phyloP scores from a whole-genome alignment of 2,888 invertebrate species.

The Cataglyphis livida region DNA sequence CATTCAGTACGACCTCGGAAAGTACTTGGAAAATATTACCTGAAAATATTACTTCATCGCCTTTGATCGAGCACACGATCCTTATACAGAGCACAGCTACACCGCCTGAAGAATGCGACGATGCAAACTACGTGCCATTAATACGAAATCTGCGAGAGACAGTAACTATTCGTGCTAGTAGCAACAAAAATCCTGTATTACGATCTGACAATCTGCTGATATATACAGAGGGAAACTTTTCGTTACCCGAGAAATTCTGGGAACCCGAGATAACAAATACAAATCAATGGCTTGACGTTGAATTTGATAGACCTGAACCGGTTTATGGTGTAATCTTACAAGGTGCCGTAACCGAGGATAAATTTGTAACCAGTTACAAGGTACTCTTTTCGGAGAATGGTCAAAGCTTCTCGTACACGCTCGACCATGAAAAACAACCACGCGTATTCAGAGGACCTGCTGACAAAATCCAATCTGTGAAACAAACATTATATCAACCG shows the following conservation, averaged over 20 bases:
- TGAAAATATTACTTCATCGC: not conserved
- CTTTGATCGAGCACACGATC: conserved; percentile 21
- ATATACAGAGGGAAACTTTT: conserved; percentile 60
- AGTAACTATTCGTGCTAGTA: conserved; percentile 88
- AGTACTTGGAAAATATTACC: not conserved
- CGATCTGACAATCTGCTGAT: conserved; percentile 87
- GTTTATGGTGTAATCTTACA: conserved; percentile 91
- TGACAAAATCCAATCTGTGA: conserved; percentile 86
- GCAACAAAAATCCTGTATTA: conserved; percentile 86
- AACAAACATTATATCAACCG: conserved; percentile 90
- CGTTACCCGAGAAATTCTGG: conserved; percentile 88
- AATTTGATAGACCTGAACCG: conserved; percentile 89
- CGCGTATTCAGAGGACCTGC: conserved; percentile 91
- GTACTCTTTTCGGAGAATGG: conserved; percentile 91
- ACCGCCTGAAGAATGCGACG: conserved; percentile 86
- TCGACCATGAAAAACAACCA: conserved; percentile 86
- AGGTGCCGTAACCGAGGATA: conserved; percentile 90
- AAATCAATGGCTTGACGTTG: conserved; percentile 90
- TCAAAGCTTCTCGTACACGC: conserved; percentile 87
- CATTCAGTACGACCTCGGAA: not conserved
- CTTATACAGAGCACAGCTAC: conserved; percentile 80
- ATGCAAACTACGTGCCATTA: conserved; percentile 83
- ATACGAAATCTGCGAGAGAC: conserved; percentile 56
- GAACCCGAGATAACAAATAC: conserved; percentile 88
- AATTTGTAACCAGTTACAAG: conserved; percentile 93